Conservation (phyloP, 2,888 invertebrate species). For the Tiphia femorata region DNA sequence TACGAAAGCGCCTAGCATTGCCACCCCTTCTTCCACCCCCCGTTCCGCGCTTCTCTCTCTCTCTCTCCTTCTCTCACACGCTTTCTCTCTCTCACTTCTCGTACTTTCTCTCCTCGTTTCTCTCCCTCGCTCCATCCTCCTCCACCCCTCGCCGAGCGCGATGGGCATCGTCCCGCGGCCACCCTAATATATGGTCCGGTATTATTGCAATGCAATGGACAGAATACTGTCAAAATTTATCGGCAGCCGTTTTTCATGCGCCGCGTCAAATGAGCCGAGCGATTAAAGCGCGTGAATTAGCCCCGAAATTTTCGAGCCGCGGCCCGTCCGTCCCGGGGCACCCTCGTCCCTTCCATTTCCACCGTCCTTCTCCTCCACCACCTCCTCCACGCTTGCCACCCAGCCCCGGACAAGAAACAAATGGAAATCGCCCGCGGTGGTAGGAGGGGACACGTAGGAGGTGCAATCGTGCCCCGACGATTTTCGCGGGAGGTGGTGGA, state of each 20-base stretch:
- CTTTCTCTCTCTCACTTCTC: constrained; percentile 41
- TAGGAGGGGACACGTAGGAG: too few species aligned
- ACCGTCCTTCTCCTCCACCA: background rate
- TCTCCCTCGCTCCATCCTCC: constrained; percentile 6
- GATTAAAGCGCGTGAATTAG: constrained; percentile 67
- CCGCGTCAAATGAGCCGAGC: constrained; percentile 66
- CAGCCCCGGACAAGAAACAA: constrained; percentile 40
- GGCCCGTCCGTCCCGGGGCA: constrained; percentile 18
- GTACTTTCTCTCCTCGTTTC: constrained; percentile 20
- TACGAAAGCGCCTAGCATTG: constrained; percentile 53
- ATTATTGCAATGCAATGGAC: constrained; percentile 70
- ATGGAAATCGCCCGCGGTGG: constrained; percentile 34
- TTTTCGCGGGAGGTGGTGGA: too few species aligned
- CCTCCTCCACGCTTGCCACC: background rate
- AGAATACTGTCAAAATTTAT: constrained; percentile 70
- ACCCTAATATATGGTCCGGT: constrained; percentile 68
- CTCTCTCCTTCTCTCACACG: constrained; percentile 8
- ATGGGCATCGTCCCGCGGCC: constrained; percentile 51
- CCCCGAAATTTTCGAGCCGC: constrained; percentile 56
- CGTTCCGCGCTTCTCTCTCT: constrained; percentile 10
- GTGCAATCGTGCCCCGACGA: too few species aligned
- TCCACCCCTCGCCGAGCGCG: constrained; percentile 21
- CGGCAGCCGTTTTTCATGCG: constrained; percentile 68
- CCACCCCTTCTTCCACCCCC: constrained; percentile 19
- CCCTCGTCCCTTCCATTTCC: background rate